Evolutionary conservation across 2,113 vertebrate species (phyloP), one percentile per base, ranked within the genome.

Genomic region (Tyto alba): DNA sequence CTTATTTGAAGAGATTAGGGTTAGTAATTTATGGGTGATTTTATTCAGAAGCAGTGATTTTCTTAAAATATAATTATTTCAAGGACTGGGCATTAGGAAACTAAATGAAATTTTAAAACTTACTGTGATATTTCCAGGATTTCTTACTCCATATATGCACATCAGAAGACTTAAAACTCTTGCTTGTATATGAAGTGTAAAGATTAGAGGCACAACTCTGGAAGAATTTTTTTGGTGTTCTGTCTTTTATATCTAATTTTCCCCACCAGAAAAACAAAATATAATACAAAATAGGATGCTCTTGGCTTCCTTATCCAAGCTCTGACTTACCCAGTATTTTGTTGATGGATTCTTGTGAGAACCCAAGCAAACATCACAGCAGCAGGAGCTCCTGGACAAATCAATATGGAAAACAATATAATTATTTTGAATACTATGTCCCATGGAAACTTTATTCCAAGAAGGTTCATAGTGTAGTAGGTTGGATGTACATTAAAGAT

Each of bases 281-380:
- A 7, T 4, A 25, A 12, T 22, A 25, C 27, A 74, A 77, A 88
- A 4, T 0, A 8, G 1, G 14, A 47, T 10, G 2, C 4, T 6
- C 15, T 55, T 34, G 18, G 9, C 0, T 13, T 43, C 13, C 10
- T 84, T 40, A 36, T 6, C 13, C 27, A 69, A n/a, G 25, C 34
- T 38, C 13, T 94, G 60, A 60, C 87, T 95, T 41, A 98, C 98
- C 98, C 98, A 1, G 96, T 97, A 48, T 98, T 97, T 85, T 98
- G 97, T 12, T 30, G 96, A 34, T 97, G 96, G 43, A 96, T 95
- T 85, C 98, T 96, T 52, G 98, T 89, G 52, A 98, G 84, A n/a
- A 96, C 76, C 98, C 98, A 98, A 45, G 96, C 75, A 30, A 94
- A 40, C 20, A 97, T 81, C 53, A 97, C 96, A 47, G 88, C 91